These are phyloP conservation scores for Meandrusa payeni DNA, from an alignment of 2,888 invertebrate genomes.

Conservation along the genomic window DNA sequence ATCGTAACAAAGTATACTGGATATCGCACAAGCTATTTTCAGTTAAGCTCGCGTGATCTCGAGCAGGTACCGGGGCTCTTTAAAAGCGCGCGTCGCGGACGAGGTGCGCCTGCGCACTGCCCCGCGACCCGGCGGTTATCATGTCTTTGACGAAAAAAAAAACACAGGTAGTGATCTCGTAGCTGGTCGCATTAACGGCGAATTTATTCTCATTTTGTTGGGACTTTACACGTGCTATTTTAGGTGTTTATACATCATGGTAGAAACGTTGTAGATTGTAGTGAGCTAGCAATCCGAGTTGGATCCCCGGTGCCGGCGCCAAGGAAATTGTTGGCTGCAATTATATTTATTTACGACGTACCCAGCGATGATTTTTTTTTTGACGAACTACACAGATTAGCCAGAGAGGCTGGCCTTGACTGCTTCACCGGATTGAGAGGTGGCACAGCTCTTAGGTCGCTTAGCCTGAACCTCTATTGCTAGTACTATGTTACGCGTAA, in stretches of 20 bases:
- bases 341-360: too few species aligned
- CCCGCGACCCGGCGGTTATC: conserved; percentile 51
- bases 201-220: conserved; percentile 37
- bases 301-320: too few species aligned
- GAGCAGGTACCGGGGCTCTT: conserved; percentile 13
- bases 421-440: too few species aligned
- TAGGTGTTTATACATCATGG: background rate
- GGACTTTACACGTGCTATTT: conserved; percentile 10
- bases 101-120: conserved; percentile 64
- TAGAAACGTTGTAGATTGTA: too few species aligned
- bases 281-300: too few species aligned
- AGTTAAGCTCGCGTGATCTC: conserved; percentile 7
- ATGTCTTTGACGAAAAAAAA: conserved; percentile 66
- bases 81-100: conserved; percentile 52
- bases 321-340: too few species aligned
- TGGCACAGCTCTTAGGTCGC: too few species aligned
- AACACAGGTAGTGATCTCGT: conserved; percentile 34
- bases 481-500: too few species aligned
- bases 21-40: background rate
- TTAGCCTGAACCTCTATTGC: too few species aligned
- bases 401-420: too few species aligned
- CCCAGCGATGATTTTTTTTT: too few species aligned
- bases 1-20: conserved; percentile 4
- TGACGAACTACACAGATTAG: too few species aligned
- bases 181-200: conserved; percentile 32